Evolutionary conservation across 2,113 vertebrate species (phyloP).

Genomic region (Apodemus speciosus): DNA sequence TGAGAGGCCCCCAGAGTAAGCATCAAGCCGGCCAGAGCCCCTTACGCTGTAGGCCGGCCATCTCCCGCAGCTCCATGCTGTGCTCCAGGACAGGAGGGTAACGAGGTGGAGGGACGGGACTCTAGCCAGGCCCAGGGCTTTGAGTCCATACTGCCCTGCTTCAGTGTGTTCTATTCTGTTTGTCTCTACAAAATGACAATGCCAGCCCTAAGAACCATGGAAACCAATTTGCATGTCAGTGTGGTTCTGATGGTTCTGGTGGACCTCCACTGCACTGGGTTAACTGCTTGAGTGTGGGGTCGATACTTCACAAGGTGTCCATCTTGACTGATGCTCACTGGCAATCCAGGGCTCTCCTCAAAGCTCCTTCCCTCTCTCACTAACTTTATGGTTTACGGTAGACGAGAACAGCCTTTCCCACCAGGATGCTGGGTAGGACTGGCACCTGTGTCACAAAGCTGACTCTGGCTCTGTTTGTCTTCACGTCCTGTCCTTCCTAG

Average conservation of each 20-base stretch:
- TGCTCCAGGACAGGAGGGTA: neutral
- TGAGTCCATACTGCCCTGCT: neutral
- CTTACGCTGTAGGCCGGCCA: neutral
- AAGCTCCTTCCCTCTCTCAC: too few relatives aligned
- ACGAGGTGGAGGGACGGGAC: neutral
- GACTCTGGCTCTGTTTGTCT: neutral
- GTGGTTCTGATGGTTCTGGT: neutral
- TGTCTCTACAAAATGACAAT: neutral
- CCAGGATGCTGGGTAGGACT: neutral
- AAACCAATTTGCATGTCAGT: neutral
- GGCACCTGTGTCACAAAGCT: neutral
- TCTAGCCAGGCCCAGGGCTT: neutral
- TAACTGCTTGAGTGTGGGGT: fast-evolving
- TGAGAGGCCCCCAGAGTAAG: neutral
- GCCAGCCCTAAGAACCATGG: neutral
- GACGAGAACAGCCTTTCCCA: neutral
- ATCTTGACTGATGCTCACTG: neutral
- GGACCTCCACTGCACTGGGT: neutral
- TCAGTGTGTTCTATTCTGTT: neutral
- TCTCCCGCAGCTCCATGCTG: neutral
- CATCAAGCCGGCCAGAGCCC: neutral
- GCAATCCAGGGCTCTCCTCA: neutral
- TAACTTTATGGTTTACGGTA: neutral
- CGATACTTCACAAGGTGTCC: neutral
- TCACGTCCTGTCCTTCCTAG: slow-evolving; percentile 72